Base-by-base conservation (phyloP, 92 coral and sea anemone genomes). In the Bergia puertoricense region DNA sequence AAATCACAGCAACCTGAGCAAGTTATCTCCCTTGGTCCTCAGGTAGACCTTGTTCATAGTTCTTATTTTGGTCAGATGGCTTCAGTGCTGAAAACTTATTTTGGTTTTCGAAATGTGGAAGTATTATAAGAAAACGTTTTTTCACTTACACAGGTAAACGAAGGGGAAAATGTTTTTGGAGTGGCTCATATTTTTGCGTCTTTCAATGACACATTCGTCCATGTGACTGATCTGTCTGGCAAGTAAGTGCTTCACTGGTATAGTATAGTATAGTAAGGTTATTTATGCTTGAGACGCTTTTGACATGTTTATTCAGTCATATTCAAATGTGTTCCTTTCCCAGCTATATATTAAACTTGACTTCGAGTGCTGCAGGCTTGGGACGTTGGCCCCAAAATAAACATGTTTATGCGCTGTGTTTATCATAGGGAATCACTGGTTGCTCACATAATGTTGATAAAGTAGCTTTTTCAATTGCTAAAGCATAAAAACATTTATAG, bases 151-250 rank as follows among this genome's bases (percentile, higher is more conserved):
- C 88, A 96, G 98, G 98, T 94, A 71, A 86, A 90, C 81, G 99
- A 97, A 87, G 99, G 99, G 51, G 99, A 97, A 92, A 89, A 93
- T 81, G 98, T 95, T 71, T 97, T 97, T 79, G 99, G 98, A 40
- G 99, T 97, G 39, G 99, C 99, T 13, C 99, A 97, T 74, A 97
- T 97, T 82, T 97, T 97, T 92, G 99, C 99, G 41, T 97, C 99
- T 8, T 97, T 97, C 91, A 97, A 97, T 73, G 99, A 97, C 81
- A 97, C 99, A 0, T 97, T 97, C 79, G 99, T 97, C 69, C 99
- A 97, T 91, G 96, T 97, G 89, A 97, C 99, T 65, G 99, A 97
- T 88, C 77, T 97, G 79, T 97, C 99, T 85, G 99, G 99, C 86
- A 95, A 96, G 99, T 97, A 89, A 93, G 95, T 90, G 3, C 13